These are phyloP conservation scores for Aspidiotus destructor DNA, from an alignment of 2,888 invertebrate genomes.

Conservation along the genomic window DNA sequence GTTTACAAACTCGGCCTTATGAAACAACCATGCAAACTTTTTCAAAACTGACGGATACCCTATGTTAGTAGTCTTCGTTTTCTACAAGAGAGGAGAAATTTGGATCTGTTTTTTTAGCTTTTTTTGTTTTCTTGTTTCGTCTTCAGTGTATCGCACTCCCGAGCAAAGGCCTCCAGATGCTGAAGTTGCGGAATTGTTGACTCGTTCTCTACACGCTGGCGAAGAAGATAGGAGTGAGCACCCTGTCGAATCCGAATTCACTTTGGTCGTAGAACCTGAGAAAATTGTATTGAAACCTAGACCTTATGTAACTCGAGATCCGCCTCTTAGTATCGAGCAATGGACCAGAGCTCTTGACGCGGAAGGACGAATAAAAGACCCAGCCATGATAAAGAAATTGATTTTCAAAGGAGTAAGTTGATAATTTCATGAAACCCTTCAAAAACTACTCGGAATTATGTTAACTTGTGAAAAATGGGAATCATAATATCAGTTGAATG, in stretches of 20 bases:
- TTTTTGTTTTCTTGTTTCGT: constrained; percentile 10
- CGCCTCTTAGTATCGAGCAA: constrained; percentile 62
- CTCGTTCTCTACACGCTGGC: constrained; percentile 31
- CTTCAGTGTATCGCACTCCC: constrained; percentile 38
- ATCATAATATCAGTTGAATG: no score
- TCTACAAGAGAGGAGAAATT: not conserved
- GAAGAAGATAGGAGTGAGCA: constrained; percentile 27
- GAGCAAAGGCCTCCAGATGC: constrained; percentile 37
- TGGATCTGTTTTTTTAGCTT: constrained; percentile 35
- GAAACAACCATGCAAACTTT: constrained; percentile 77
- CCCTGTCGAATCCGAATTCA: constrained; percentile 32
- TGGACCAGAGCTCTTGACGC: constrained; percentile 73
- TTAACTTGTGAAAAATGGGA: no score
- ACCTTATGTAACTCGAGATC: constrained; percentile 58
- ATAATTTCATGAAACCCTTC: not conserved
- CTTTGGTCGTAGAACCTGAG: constrained; percentile 26
- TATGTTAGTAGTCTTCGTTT: constrained; percentile 44
- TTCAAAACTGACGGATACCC: constrained; percentile 73
- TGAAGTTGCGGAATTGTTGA: constrained; percentile 37
- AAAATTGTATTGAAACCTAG: constrained; percentile 50
- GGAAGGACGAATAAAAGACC: constrained; percentile 69
- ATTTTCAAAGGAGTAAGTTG: constrained; percentile 80
- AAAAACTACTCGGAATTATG: no score
- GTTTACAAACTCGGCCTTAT: constrained; percentile 60
- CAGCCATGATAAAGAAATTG: constrained; percentile 66